Conservation (phyloP, 1,140 invertebrate genomes). For the Onthophagus taurus region DNA sequence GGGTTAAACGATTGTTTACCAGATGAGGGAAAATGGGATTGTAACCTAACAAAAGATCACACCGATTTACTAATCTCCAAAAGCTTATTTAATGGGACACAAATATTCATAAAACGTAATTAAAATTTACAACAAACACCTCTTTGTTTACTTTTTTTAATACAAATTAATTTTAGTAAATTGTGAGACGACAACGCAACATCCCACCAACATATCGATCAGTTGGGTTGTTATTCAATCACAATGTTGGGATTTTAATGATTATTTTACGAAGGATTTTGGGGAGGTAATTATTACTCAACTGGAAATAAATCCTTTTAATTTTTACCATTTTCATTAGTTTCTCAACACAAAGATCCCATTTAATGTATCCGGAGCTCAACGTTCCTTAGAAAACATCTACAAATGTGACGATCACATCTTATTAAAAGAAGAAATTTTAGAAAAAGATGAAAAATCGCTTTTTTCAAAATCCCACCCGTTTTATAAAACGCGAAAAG, state of each 20-base stretch:
- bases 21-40: conserved; percentile 38
- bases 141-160: background rate
- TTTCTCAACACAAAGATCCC: conserved; percentile 12
- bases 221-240: conserved; percentile 29
- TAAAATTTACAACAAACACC: too few species aligned
- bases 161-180: conserved; percentile 27
- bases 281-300: background rate
- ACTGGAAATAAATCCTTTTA: too few species aligned
- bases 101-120: conserved; percentile 38
- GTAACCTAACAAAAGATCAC: conserved; percentile 28
- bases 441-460: conserved; percentile 17
- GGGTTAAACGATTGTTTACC: conserved; percentile 25
- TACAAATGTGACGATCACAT: conserved; percentile 31
- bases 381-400: conserved; percentile 11
- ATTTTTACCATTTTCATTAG: conserved; percentile 10
- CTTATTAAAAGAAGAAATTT: conserved; percentile 21
- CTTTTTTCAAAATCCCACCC: conserved; percentile 25
- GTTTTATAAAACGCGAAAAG: conserved; percentile 38
- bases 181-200: conserved; percentile 26
- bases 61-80: conserved; percentile 33
- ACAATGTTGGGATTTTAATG: conserved; percentile 28
- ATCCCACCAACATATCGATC: conserved; percentile 25
- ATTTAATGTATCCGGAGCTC: conserved; percentile 11
- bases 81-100: conserved; percentile 36
- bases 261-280: conserved; percentile 22